Evolutionary conservation across 2,797 vertebrate species (phyloP).

Genomic region (Margarornis squamiger): DNA sequence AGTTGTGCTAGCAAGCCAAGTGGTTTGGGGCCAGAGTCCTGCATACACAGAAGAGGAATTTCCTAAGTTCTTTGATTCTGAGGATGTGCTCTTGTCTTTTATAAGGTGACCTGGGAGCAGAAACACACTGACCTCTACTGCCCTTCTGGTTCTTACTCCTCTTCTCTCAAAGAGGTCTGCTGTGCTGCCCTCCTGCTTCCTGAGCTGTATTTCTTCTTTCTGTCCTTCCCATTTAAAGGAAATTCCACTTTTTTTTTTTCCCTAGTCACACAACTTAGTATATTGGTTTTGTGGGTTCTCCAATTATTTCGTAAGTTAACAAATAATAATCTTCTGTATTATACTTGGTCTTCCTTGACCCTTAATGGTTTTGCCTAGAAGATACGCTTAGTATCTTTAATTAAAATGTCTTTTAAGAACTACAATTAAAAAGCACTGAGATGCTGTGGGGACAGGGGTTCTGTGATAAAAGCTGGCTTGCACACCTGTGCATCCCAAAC

Average conservation of each 20-base stretch:
- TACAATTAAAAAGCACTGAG: neutral
- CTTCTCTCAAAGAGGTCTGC: neutral
- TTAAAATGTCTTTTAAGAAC: neutral
- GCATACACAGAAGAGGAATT: neutral
- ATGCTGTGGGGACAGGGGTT: neutral
- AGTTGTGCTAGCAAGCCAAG: neutral
- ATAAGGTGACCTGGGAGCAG: neutral
- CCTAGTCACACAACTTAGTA: neutral
- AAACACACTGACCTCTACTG: slow-evolving; percentile 2
- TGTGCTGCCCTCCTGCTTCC: neutral
- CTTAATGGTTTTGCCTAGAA: neutral
- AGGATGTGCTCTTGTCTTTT: neutral
- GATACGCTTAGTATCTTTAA: neutral
- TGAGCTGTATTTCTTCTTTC: neutral
- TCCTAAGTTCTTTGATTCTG: neutral
- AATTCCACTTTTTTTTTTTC: neutral
- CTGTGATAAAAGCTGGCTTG: neutral
- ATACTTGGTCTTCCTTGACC: neutral
- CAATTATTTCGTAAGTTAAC: neutral
- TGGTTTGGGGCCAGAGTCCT: neutral
- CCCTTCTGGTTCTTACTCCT: neutral
- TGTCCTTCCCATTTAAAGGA: neutral
- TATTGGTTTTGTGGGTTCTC: neutral
- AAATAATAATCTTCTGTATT: neutral
- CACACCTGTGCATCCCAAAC: neutral